These are phyloP conservation scores for Minunthozetes semirufus DNA, from an alignment of 2,888 invertebrate species.

Conservation along the genomic window DNA sequence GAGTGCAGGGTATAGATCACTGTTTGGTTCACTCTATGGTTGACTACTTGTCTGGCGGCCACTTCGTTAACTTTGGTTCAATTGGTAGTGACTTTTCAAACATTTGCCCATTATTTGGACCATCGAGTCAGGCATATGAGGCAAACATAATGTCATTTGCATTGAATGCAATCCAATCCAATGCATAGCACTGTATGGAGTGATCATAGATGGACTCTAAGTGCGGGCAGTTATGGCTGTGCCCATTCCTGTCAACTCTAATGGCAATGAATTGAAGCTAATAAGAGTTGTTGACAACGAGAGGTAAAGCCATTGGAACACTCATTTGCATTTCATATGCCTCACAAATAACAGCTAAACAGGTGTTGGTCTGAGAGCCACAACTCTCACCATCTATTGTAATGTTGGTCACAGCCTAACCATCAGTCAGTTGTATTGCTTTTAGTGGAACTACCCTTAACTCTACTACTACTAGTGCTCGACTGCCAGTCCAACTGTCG, in stretches of 20 bases:
- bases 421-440: constrained; percentile 13
- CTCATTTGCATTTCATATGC: constrained; percentile 32
- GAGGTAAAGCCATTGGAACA: background rate
- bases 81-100: constrained; percentile 25
- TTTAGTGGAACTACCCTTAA: background rate
- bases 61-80: constrained; percentile 21
- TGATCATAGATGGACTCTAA: background rate
- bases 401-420: background rate
- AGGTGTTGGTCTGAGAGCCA: constrained; percentile 22
- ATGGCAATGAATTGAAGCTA: constrained; percentile 14
- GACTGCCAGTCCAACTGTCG: background rate
- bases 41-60: background rate
- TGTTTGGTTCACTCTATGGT: too few relatives aligned
- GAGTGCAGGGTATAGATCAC: constrained; percentile 10
- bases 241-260: constrained; percentile 26
- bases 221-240: background rate
- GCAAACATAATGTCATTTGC: background rate
- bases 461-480: background rate
- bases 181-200: background rate
- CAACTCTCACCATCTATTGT: constrained; percentile 21
- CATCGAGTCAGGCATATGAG: constrained; percentile 6
- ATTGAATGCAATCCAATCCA: constrained; percentile 8
- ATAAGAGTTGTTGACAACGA: constrained; percentile 31
- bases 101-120: constrained; percentile 28
- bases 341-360: constrained; percentile 27